phyloP scores from a whole-genome alignment of 2,797 vertebrate species.

The Pipistrellus kuhlii region DNA sequence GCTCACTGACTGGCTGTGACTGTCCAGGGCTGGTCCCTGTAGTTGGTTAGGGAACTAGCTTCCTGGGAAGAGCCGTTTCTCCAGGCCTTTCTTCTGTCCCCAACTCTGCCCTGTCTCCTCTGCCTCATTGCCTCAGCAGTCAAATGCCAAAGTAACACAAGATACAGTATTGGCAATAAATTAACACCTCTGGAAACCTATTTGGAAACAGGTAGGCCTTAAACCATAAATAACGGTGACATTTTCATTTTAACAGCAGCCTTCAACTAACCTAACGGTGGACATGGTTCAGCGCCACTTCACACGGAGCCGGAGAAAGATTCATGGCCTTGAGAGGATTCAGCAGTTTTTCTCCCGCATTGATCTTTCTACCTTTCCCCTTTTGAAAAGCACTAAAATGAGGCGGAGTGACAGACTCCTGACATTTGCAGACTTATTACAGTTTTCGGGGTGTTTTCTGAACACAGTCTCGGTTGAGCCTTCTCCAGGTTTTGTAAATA shows the following conservation, averaged over 20 bases:
- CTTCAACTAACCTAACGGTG: conserved; percentile 70
- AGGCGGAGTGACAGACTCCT: neutral
- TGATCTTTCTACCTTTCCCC: conserved; percentile 57
- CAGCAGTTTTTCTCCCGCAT: conserved; percentile 31
- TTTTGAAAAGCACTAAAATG: conserved; percentile 2
- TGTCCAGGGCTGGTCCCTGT: neutral
- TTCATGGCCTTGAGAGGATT: conserved; percentile 66
- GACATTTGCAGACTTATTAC: neutral
- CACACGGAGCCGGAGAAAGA: conserved; percentile 22
- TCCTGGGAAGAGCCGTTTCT: neutral
- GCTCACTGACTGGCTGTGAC: neutral
- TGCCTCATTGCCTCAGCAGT: conserved; percentile 43
- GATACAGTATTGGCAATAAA: conserved; percentile 65
- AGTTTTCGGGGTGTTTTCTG: neutral
- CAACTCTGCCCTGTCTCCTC: neutral
- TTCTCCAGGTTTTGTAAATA: neutral
- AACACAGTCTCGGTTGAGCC: fast-evolving
- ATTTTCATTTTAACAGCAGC: conserved; percentile 79
- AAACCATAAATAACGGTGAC: conserved; percentile 79
- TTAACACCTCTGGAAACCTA: conserved; percentile 66
- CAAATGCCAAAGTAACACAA: conserved; percentile 72
- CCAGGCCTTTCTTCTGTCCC: neutral
- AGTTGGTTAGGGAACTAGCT: neutral
- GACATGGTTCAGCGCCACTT: conserved; percentile 71
- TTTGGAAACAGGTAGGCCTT: conserved; percentile 70